Evolutionary conservation across 2,797 vertebrate species (phyloP).

Genomic region (Anas bernieri): DNA sequence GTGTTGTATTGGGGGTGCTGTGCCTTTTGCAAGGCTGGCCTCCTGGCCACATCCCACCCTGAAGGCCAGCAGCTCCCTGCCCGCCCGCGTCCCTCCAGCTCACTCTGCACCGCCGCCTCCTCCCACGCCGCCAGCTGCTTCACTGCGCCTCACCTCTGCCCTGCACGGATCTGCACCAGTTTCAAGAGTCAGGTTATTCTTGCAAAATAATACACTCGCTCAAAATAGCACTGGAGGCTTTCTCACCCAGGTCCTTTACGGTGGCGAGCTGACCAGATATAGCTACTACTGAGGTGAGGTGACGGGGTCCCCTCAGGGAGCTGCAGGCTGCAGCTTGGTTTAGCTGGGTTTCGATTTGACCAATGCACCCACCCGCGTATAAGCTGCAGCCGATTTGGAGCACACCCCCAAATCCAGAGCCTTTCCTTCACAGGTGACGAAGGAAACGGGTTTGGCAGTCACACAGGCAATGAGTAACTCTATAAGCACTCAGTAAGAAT

Average conservation of each 20-base stretch:
- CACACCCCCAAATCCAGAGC: too few relatives aligned
- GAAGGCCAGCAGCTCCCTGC: neutral
- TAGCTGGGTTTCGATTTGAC: neutral
- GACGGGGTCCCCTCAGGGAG: neutral
- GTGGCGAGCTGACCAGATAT: neutral
- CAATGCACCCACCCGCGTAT: fast-evolving
- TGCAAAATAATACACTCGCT: neutral
- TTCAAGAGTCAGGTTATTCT: neutral
- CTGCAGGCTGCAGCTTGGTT: neutral
- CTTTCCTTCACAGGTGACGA: neutral
- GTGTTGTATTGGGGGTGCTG: neutral
- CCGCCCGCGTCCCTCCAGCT: neutral
- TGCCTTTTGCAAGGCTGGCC: neutral
- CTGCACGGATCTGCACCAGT: neutral
- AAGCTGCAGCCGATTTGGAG: neutral
- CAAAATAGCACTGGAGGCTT: neutral
- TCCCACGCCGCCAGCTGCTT: neutral
- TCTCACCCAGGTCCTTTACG: neutral
- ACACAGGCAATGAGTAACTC: neutral
- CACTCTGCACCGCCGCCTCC: neutral
- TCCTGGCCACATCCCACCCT: neutral
- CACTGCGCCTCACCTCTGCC: neutral
- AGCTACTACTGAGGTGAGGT: neutral
- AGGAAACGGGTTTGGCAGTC: neutral
- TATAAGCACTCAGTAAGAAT: neutral